Conservation (phyloP, 2,888 invertebrate species). For the Koerneria pararmatus region DNA sequence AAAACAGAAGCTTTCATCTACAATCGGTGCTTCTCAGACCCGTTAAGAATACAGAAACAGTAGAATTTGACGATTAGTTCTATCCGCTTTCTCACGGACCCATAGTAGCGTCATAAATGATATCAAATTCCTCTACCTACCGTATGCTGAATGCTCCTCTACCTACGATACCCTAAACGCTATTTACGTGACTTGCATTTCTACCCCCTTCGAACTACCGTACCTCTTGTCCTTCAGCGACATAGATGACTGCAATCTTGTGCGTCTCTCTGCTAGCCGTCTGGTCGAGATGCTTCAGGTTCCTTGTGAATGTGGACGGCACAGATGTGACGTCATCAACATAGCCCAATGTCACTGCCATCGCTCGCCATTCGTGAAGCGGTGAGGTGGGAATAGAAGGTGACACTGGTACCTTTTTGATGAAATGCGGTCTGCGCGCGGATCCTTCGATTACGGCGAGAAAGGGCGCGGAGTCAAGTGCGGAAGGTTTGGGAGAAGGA, state of each 20-base stretch:
- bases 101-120: conserved; percentile 1
- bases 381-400: too few species aligned
- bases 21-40: too few species aligned
- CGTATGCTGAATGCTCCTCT: too few species aligned
- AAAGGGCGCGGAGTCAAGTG: conserved; percentile 18
- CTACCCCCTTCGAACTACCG: not conserved
- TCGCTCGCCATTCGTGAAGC: conserved; percentile 15
- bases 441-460: conserved; percentile 25
- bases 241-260: conserved; percentile 95
- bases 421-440: conserved; percentile 30
- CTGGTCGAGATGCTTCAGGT: conserved; percentile 84
- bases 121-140: not conserved
- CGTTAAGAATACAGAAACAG: too few species aligned
- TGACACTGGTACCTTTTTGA: too few species aligned
- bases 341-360: conserved; percentile 10
- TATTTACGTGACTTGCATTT: too few species aligned
- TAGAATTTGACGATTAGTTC: too few species aligned
- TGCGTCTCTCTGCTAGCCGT: conserved; percentile 76
- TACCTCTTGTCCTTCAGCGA: conserved; percentile 84
- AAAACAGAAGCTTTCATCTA: too few species aligned
- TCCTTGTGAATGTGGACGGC: conserved; percentile 68
- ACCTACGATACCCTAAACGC: too few species aligned
- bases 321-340: conserved; percentile 25
- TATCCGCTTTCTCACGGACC: too few species aligned
- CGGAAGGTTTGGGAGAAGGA: conserved; percentile 13